Evolutionary conservation across 2,888 invertebrate species (phyloP).

Genomic region (Drosophila austrosaltans): DNA sequence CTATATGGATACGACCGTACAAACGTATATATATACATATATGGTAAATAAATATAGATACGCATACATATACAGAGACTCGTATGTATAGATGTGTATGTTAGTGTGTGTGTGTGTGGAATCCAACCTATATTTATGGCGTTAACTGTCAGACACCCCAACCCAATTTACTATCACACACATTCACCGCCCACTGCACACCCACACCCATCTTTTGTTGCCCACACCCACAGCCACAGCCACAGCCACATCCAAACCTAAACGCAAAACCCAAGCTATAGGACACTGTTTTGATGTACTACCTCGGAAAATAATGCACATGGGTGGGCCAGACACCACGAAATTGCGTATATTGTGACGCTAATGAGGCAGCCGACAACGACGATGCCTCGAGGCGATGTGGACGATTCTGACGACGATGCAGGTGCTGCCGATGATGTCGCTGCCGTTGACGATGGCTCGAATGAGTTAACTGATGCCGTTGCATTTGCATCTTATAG

Average conservation of each 20-base stretch:
- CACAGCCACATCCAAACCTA: conserved; percentile 7
- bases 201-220: conserved; percentile 12
- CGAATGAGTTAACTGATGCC: neutral
- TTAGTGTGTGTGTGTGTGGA: neutral
- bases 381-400: conserved; percentile 28
- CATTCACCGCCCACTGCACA: neutral
- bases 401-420: conserved; percentile 30
- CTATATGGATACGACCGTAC: neutral
- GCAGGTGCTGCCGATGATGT: conserved; percentile 26
- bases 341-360: conserved; percentile 49
- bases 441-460: neutral
- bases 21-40: neutral
- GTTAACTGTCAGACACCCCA: conserved; percentile 43
- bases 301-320: conserved; percentile 79
- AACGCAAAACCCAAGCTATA: neutral
- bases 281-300: conserved; percentile 50
- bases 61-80: too few species aligned
- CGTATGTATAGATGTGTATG: neutral
- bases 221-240: neutral
- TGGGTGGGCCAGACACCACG: conserved; percentile 70
- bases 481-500: conserved; percentile 63
- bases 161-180: conserved; percentile 1
- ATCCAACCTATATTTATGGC: conserved; percentile 47
- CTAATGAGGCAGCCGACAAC: conserved; percentile 42
- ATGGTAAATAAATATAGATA: neutral